Evolutionary conservation across 2,888 invertebrate genomes (phyloP), one percentile per base, ranked within the genome.

Genomic region (Drosophila limbata): DNA sequence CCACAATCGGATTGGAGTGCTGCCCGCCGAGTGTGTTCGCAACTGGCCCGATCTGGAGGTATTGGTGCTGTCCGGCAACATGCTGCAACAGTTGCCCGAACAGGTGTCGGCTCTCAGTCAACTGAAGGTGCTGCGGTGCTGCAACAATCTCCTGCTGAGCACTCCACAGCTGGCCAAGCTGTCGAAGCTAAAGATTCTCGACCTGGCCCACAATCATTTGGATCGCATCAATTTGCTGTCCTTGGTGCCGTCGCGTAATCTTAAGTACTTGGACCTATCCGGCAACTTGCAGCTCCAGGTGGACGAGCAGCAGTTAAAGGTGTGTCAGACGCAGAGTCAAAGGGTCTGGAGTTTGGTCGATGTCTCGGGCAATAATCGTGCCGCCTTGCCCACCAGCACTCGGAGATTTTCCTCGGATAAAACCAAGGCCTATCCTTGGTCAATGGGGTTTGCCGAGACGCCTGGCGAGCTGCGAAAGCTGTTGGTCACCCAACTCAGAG

Each of bases 231-330:
- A 97, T 92, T 93, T 97, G 79, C 94, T 95, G 62, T 94, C 95
- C 4, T 91, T 97, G 56, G 96, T 97, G 42, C 96, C 97, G 39
- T 96, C 97, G 3, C 95, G 96, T 55, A 96, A 96, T 90, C 93
- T 97, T 35, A 96, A 97, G 90, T 97, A 96, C 91, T 93, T 97
- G 50, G 97, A 97, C 91, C 94, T 97, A 88, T 97, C 97, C 0
- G 97, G 97, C 82, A 97, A 97, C 88, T 94, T 95, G 47, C 95
- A 96, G 84, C 93, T 97, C 9, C 96, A 96, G 92, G 96, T 97
- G 3, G 97, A 97, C 88, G 96, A 96, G 13, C 94, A 96, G 45
- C 96, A 97, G 91, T 96, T 97, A 76, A 95, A 95, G 90, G 95
- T 95, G 3, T 97, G 96, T 85, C 94, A 96, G 92, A 95, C 96